phyloP scores from a whole-genome alignment of 2,113 vertebrate species.

The Seriola quinqueradiata region DNA sequence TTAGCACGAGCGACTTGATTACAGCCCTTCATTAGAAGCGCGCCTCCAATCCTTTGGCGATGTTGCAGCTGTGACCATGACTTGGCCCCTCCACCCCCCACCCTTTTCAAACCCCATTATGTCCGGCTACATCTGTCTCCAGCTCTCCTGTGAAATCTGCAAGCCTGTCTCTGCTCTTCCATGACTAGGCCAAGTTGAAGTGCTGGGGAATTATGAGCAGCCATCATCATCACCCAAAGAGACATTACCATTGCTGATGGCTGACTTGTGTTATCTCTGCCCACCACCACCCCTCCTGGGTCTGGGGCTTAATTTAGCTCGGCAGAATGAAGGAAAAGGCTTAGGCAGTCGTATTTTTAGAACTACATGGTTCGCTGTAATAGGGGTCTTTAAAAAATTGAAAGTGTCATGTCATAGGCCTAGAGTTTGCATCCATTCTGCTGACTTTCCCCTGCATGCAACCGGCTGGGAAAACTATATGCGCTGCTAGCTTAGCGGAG shows the following conservation, averaged over 20 bases:
- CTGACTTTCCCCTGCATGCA: constrained; percentile 46
- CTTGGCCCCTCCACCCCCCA: constrained; percentile 1
- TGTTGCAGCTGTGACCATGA: constrained; percentile 76
- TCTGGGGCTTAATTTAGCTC: constrained; percentile 67
- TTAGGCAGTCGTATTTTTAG: constrained; percentile 73
- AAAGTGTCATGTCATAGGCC: constrained; percentile 66
- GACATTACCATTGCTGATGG: constrained; percentile 58
- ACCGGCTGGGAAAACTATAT: constrained; percentile 44
- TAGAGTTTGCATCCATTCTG: constrained; percentile 43
- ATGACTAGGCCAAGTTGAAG: constrained; percentile 62
- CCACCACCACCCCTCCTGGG: constrained; percentile 60
- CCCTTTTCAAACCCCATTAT: constrained; percentile 55
- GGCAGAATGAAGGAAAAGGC: constrained; percentile 60
- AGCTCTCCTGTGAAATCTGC: constrained; percentile 45
- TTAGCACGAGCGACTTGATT: constrained; percentile 75
- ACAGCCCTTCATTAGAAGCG: constrained; percentile 71
- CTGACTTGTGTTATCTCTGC: constrained; percentile 65
- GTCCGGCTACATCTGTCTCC: constrained; percentile 72
- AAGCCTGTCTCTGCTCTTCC: constrained; percentile 43
- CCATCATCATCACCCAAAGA: constrained; percentile 64
- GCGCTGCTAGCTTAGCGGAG: constrained; percentile 53
- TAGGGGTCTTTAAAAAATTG: constrained; percentile 64
- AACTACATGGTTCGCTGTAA: constrained; percentile 55
- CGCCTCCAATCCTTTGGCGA: constrained; percentile 64
- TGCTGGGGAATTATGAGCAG: constrained; percentile 50